Evolutionary conservation across 2,113 vertebrate species (phyloP).

Genomic region (Oreochromis aureus): DNA sequence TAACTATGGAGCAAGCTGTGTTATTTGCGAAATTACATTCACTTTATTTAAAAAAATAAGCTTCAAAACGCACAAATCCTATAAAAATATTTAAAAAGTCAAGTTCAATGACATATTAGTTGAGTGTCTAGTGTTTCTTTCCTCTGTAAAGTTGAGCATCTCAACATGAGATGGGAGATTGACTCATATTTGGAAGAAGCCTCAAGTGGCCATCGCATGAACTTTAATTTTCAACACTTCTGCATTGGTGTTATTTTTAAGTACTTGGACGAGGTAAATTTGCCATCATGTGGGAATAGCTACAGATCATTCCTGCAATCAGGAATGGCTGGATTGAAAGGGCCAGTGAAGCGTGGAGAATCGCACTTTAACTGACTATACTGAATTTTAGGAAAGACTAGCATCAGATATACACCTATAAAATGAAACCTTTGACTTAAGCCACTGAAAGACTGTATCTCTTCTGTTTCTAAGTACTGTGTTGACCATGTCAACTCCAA

Average conservation of each 20-base stretch:
- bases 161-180: neutral
- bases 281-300: neutral
- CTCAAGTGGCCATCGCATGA: neutral
- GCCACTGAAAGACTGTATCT: neutral
- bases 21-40: neutral
- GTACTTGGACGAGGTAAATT: neutral
- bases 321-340: neutral
- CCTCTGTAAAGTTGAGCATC: neutral
- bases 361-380: neutral
- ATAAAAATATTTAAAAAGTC: neutral
- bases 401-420: neutral
- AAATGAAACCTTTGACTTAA: neutral
- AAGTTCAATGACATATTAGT: neutral
- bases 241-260: neutral
- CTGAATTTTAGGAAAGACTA: neutral
- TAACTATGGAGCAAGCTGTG: neutral
- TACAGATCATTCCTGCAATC: neutral
- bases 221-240: neutral
- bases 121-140: neutral
- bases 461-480: neutral
- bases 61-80: neutral
- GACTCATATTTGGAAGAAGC: neutral
- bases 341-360: neutral
- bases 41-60: neutral
- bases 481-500: neutral